Conservation (phyloP, 2,888 invertebrate species). For the Ctenicera cuprea region DNA sequence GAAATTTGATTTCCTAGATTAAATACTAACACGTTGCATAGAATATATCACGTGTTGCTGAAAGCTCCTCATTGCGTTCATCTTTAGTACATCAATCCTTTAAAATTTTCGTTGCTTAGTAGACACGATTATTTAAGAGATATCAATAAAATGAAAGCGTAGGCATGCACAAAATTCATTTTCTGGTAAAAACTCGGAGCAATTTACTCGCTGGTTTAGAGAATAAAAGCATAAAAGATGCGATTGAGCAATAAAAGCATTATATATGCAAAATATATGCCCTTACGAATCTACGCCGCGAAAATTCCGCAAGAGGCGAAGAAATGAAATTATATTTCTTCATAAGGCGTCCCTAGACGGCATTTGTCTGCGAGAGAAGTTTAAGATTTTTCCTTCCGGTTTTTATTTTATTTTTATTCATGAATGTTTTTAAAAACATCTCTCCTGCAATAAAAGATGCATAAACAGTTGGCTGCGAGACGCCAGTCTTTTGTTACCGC, state of each 20-base stretch:
- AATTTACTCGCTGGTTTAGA: constrained; percentile 47
- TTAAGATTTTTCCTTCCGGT: constrained; percentile 64
- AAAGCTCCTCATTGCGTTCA: too few relatives aligned
- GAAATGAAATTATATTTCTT: constrained; percentile 68
- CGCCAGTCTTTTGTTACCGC: constrained; percentile 52
- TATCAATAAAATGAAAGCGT: constrained; percentile 9
- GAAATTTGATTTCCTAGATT: too few relatives aligned
- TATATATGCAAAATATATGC: constrained; percentile 66
- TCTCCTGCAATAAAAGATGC: constrained; percentile 61
- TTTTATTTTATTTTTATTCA: constrained; percentile 68
- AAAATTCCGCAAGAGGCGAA: constrained; percentile 63
- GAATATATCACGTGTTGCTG: too few relatives aligned
- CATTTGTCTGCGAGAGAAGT: constrained; percentile 65
- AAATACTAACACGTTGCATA: too few relatives aligned
- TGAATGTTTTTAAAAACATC: constrained; percentile 63
- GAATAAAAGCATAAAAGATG: constrained; percentile 46
- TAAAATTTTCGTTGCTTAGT: not conserved
- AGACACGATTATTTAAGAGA: not conserved
- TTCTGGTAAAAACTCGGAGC: constrained; percentile 39
- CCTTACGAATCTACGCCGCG: constrained; percentile 61
- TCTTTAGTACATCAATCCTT: not conserved
- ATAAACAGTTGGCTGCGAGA: constrained; percentile 59
- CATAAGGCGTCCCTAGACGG: constrained; percentile 66
- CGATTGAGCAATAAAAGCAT: constrained; percentile 64
- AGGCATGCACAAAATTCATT: constrained; percentile 38